Evolutionary conservation across 2,113 vertebrate species (phyloP).

Genomic region (Montifringilla adamsi): DNA sequence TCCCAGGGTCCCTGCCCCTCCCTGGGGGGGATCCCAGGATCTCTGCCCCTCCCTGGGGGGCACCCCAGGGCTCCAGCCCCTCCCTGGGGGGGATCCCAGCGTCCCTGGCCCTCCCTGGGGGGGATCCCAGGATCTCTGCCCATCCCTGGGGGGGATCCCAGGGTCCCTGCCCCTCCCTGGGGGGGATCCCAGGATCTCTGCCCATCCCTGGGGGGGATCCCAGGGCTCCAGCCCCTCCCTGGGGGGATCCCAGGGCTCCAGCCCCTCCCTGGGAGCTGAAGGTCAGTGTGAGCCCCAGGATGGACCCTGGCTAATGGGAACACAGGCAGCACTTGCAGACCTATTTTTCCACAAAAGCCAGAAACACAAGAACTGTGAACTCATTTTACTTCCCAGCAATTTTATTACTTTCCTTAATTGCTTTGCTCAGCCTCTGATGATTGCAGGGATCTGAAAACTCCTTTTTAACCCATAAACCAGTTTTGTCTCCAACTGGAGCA

Average conservation of each 20-base stretch:
- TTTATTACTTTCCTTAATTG: slow-evolving; percentile 60
- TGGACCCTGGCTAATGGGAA: neutral
- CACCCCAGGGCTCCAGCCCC: neutral
- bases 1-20: neutral
- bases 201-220: neutral
- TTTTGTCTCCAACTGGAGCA: neutral
- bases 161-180: neutral
- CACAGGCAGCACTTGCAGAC: neutral
- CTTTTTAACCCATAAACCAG: neutral
- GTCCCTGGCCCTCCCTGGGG: neutral
- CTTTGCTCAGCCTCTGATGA: slow-evolving; percentile 20
- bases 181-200: neutral
- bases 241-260: neutral
- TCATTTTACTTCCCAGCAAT: slow-evolving; percentile 43
- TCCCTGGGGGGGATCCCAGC: neutral
- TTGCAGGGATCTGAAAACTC: neutral
- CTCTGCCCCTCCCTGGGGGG: neutral
- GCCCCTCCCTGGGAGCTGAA: neutral
- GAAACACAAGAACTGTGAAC: slow-evolving; percentile 19
- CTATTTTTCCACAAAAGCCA: slow-evolving; percentile 21
- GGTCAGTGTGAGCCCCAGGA: neutral
- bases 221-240: neutral
- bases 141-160: neutral
- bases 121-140: neutral
- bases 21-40: neutral